Evolutionary conservation across 2,797 vertebrate species (phyloP), one percentile per base, ranked within the genome.

Genomic region (Telmatherina bonti): DNA sequence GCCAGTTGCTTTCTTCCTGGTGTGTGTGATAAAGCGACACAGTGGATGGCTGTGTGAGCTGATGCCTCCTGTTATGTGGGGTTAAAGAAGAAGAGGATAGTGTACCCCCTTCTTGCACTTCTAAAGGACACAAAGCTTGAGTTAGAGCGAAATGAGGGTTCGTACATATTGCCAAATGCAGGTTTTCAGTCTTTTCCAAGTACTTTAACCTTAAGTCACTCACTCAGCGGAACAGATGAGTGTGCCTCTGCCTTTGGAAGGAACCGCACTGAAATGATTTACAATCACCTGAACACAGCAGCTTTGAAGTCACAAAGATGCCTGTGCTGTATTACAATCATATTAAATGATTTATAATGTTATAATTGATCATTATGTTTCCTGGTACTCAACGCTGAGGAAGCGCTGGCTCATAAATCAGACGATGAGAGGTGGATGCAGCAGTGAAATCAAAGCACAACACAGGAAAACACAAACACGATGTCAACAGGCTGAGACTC

Each of bases 361-460:
- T 78, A 88, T 91, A 87, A 92, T 91, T 90, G 91, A 91, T 90
- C 80, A 92, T 89, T 88, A 87, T 85, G 84, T 91, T 89, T 89
- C 77, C 87, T 90, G 91, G 88, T 85, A 90, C 72, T 88, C 88
- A 89, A 78, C 83, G 5, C 81, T 67, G 63, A 88, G 81, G 49
- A 81, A 69, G 69, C 71, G 35, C 43, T 26, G 67, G 31, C 71
- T 85, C 85, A 87, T 90, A 89, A 92, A 91, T 91, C 87, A 88
- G 70, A 76, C 36, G 78, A 88, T 87, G 77, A 90, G 89, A 90
- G 74, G 78, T 76, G 63, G 67, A 76, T 54, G 81, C 67, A 88
- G 74, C 70, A 56, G 43, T 27, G 57, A 81, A 89, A 84, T 88
- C 82, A 90, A 84, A 88, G 84, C 41, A 49, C 70, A 64, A 58